A percentile compares a stretch with the other conserved stretches of the same genome.
phyloP scores from a whole-genome alignment of 2,888 invertebrate genomes.

The Patella depressa region DNA sequence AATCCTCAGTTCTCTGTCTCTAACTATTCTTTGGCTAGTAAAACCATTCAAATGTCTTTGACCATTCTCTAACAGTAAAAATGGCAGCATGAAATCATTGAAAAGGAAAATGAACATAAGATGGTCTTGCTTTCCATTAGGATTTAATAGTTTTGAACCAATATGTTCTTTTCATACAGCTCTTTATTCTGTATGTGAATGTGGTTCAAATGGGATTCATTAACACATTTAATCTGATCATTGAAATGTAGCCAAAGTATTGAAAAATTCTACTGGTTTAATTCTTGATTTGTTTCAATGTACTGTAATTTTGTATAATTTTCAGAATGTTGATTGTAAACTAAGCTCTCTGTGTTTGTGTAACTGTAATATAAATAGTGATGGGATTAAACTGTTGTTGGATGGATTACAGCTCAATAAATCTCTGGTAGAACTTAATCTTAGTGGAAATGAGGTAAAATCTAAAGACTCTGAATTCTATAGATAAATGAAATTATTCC shows the following conservation, averaged over 20 bases:
- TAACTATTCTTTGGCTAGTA: no score
- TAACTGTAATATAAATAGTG: conserved; percentile 48
- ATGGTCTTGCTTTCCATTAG: no score
- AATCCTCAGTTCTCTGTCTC: no score
- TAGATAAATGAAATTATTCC: background rate
- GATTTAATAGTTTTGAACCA: no score
- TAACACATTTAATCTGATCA: background rate
- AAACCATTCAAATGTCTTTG: no score
- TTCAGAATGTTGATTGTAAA: conserved; percentile 44
- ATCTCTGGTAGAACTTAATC: conserved; percentile 50
- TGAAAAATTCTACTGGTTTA: background rate
- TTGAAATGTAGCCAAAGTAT: conserved; percentile 5
- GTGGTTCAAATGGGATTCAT: background rate
- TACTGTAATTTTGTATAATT: no score
- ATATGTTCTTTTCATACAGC: background rate
- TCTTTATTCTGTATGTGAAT: background rate
- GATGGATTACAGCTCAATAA: conserved; percentile 44
- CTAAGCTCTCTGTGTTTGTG: conserved; percentile 44
- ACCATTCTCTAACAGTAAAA: no score
- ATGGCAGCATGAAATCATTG: no score
- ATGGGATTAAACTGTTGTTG: conserved; percentile 40
- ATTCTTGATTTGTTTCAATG: background rate
- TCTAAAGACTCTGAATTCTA: no score
- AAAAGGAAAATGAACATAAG: no score
- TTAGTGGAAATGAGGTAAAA: conserved; percentile 52